Percentiles rank a stretch among this genome's conserved stretches.
Evolutionary conservation across 2,797 vertebrate genomes (phyloP).

Genomic region (Anguilla megastoma): DNA sequence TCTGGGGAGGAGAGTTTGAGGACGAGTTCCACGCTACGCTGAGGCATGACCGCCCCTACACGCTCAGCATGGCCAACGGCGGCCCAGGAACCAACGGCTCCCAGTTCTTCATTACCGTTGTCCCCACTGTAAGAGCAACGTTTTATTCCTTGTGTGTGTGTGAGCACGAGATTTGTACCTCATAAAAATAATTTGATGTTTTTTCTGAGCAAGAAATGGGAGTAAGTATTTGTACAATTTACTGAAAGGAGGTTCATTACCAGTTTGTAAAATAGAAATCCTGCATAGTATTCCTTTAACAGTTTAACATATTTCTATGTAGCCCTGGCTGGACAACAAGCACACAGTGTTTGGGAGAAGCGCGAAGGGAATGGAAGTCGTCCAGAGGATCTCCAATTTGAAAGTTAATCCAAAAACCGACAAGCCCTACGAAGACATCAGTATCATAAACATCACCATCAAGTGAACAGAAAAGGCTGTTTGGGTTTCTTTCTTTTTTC

Average conservation of each 20-base stretch:
- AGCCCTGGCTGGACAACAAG: conserved; percentile 99
- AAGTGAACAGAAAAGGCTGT: conserved; percentile 70
- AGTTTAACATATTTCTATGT: conserved; percentile 35
- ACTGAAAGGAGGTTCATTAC: background rate
- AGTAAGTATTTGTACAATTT: background rate
- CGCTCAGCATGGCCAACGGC: conserved; percentile 97
- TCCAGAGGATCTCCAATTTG: conserved; percentile 94
- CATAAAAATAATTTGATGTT: background rate
- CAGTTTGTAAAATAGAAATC: background rate
- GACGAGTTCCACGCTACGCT: conserved; percentile 96
- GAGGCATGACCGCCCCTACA: conserved; percentile 96
- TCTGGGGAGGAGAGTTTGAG: conserved; percentile 98
- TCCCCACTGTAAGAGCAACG: conserved; percentile 85
- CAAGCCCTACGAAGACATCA: conserved; percentile 97
- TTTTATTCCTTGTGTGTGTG: background rate
- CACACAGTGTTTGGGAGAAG: conserved; percentile 96
- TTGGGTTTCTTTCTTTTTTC: background rate
- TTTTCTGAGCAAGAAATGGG: background rate
- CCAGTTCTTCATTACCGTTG: conserved; percentile 96
- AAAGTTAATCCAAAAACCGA: conserved; percentile 98
- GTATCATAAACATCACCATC: conserved; percentile 96
- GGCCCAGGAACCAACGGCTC: conserved; percentile 93
- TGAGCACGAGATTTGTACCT: background rate
- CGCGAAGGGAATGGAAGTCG: conserved; percentile 96
- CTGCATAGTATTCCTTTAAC: background rate